Conservation (phyloP, 2,113 vertebrate species). For the Aythya baeri region DNA sequence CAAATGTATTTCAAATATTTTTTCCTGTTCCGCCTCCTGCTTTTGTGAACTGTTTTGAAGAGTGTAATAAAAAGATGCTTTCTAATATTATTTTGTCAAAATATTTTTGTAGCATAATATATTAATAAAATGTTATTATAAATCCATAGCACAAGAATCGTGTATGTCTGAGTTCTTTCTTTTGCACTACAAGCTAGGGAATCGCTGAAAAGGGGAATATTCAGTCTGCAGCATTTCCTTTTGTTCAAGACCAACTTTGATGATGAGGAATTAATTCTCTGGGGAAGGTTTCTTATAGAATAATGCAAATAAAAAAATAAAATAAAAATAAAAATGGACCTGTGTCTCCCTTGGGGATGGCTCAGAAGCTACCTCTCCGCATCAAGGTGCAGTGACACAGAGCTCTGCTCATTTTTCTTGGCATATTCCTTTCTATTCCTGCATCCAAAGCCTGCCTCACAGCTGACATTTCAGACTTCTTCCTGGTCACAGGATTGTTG, state of each 20-base stretch:
- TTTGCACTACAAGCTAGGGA: background rate
- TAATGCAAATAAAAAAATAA: background rate
- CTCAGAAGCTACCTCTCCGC: background rate
- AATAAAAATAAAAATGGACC: background rate
- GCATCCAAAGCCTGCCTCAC: background rate
- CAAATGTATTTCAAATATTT: constrained; percentile 46
- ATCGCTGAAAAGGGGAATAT: background rate
- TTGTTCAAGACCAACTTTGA: background rate
- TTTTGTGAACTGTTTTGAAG: constrained; percentile 73
- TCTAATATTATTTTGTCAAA: constrained; percentile 85
- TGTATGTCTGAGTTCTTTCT: background rate
- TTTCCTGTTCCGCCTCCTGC: constrained; percentile 54
- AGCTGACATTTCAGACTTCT: constrained; percentile 1
- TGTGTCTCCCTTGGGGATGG: background rate
- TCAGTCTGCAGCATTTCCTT: background rate
- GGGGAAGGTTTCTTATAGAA: background rate
- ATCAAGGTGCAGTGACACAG: background rate
- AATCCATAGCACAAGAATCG: constrained; percentile 52
- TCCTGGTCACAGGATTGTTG: background rate
- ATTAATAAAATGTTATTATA: constrained; percentile 83
- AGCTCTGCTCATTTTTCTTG: constrained; percentile 5
- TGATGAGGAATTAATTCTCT: background rate
- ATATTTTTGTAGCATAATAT: constrained; percentile 88
- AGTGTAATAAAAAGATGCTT: constrained; percentile 79
- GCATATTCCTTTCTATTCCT: background rate